phyloP scores from a whole-genome alignment of 2,797 vertebrate species.

The Avahi laniger region DNA sequence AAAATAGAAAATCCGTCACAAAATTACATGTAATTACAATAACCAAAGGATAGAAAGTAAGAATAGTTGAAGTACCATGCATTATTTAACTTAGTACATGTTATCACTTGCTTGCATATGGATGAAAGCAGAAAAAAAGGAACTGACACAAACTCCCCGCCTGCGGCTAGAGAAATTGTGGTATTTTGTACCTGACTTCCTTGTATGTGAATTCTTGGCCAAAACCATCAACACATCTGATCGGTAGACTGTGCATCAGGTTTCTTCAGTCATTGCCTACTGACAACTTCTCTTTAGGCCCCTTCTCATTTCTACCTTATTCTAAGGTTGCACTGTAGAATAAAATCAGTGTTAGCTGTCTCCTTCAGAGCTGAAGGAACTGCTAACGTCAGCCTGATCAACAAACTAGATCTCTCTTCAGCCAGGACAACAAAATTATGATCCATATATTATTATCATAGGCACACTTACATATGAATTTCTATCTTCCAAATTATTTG shows the following conservation, averaged over 20 bases:
- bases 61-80: conserved; percentile 87
- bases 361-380: conserved; percentile 21
- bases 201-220: conserved; percentile 66
- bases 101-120: conserved; percentile 85
- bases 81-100: conserved; percentile 86
- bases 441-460: neutral
- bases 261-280: neutral
- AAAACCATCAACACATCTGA: conserved; percentile 67
- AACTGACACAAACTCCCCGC: conserved; percentile 79
- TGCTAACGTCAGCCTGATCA: neutral
- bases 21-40: conserved; percentile 93
- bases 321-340: neutral
- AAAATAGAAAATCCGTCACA: conserved; percentile 91
- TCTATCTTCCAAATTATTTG: neutral
- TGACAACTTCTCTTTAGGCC: neutral
- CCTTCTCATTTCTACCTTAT: neutral
- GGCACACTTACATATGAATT: neutral
- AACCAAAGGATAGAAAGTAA: conserved; percentile 91
- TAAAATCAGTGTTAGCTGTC: neutral
- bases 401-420: neutral
- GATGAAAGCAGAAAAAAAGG: conserved; percentile 82
- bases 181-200: conserved; percentile 76
- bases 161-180: conserved; percentile 75
- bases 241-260: conserved; percentile 1
- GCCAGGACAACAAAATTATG: neutral